Evolutionary conservation across 2,113 vertebrate genomes (phyloP).

Genomic region (Polyodon spathula): DNA sequence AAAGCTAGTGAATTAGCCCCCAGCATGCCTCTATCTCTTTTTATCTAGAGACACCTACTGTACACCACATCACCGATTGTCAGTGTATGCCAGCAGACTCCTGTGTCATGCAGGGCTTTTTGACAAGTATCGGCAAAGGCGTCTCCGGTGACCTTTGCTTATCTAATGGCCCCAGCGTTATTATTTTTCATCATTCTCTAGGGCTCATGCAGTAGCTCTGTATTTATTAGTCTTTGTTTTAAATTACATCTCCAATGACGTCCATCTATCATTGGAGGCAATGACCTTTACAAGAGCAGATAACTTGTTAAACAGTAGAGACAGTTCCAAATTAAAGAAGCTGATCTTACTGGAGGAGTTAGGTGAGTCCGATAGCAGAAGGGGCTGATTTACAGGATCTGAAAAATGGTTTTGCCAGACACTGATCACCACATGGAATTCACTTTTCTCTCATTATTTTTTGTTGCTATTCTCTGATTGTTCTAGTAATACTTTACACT

Average conservation of each 20-base stretch:
- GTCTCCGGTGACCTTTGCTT: slow-evolving; percentile 68
- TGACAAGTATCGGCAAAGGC: slow-evolving; percentile 50
- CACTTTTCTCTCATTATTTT: no score
- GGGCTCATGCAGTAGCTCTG: slow-evolving; percentile 17
- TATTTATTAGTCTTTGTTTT: slow-evolving; percentile 61
- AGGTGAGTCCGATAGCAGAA: background rate
- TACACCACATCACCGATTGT: slow-evolving; percentile 11
- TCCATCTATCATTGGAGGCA: slow-evolving; percentile 48
- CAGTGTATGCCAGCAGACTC: slow-evolving; percentile 27
- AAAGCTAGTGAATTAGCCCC: no score
- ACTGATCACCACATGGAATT: no score
- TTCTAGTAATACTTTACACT: no score
- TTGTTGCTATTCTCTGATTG: no score
- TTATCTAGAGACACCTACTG: no score
- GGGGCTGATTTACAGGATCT: background rate
- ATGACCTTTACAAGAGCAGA: slow-evolving; percentile 60
- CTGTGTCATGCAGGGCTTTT: slow-evolving; percentile 27
- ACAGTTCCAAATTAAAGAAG: slow-evolving; percentile 28
- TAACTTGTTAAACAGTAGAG: slow-evolving; percentile 29
- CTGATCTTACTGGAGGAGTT: background rate
- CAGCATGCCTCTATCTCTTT: no score
- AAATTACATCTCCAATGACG: slow-evolving; percentile 54
- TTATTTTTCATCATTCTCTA: slow-evolving; percentile 26
- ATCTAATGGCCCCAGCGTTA: slow-evolving; percentile 48
- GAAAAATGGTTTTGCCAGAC: background rate